Conservation (phyloP, 2,888 invertebrate species). For the Tenthredo livida region DNA sequence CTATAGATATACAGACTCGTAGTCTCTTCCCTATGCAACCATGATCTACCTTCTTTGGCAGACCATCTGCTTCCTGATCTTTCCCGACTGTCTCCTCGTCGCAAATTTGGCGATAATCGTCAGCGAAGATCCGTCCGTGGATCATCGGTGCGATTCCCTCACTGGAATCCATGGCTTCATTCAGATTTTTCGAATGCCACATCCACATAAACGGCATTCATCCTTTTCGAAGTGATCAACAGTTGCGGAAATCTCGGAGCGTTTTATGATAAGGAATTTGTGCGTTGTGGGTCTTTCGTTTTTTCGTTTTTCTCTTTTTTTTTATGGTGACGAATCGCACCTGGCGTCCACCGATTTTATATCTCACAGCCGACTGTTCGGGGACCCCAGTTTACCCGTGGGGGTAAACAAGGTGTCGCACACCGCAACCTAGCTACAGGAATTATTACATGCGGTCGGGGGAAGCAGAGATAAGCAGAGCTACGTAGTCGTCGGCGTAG, state of each 20-base stretch:
- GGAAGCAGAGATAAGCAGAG: conserved; percentile 15
- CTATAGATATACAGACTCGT: neutral
- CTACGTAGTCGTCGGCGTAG: neutral
- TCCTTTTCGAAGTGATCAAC: neutral
- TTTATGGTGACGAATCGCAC: conserved; percentile 19
- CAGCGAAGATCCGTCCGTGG: neutral
- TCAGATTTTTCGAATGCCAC: neutral
- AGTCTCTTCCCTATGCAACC: neutral
- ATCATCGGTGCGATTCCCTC: neutral
- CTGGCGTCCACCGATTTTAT: conserved; percentile 45
- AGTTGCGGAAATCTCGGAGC: conserved; percentile 3
- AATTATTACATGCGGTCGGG: conserved; percentile 18
- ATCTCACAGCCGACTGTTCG: neutral
- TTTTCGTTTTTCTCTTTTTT: neutral
- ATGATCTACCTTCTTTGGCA: neutral
- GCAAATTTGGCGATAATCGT: neutral
- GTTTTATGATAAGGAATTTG: conserved; percentile 23
- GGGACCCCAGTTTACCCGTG: conserved; percentile 6
- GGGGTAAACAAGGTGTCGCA: conserved; percentile 46
- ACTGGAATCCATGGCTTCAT: neutral
- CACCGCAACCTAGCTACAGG: conserved; percentile 35
- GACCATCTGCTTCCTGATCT: conserved; percentile 5
- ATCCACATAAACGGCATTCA: neutral
- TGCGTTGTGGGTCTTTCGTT: neutral
- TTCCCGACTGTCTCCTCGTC: neutral